A percentile compares a stretch with the other conserved stretches of the same genome.
Conservation (phyloP, 2,797 vertebrate species). For the Bradypodion pumilum region DNA sequence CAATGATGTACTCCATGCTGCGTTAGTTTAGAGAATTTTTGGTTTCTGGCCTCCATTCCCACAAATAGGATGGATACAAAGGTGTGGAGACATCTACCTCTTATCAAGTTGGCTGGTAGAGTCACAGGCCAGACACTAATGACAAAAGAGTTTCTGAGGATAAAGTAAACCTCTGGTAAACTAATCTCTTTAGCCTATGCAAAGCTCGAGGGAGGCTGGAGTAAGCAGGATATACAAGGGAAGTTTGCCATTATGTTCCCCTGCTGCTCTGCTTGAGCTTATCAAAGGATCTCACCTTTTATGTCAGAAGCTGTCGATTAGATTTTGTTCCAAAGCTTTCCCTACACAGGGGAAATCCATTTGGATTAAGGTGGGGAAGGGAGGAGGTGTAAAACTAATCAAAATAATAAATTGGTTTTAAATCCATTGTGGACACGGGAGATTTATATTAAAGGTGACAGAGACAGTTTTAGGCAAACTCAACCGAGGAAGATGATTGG, state of each 20-base stretch:
- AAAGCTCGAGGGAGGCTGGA: neutral
- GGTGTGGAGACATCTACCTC: neutral
- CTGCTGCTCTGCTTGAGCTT: constrained; percentile 14
- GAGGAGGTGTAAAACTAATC: constrained; percentile 9
- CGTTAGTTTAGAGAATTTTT: neutral
- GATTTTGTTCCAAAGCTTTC: constrained; percentile 12
- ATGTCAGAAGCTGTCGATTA: constrained; percentile 9
- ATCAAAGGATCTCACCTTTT: constrained; percentile 5
- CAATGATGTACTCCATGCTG: too few species aligned
- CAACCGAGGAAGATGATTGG: neutral
- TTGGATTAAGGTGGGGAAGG: neutral
- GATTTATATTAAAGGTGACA: constrained; percentile 2
- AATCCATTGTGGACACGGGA: neutral
- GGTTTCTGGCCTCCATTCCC: too few species aligned
- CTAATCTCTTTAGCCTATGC: constrained; percentile 10
- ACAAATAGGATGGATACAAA: neutral
- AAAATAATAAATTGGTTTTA: constrained; percentile 14
- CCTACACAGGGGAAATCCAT: constrained; percentile 6
- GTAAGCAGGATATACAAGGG: neutral
- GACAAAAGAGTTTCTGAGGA: neutral
- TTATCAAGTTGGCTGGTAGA: neutral
- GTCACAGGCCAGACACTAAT: neutral
- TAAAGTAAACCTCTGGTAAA: constrained; percentile 2
- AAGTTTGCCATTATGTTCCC: neutral
- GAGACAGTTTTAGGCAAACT: neutral